phyloP scores from a whole-genome alignment of 2,888 invertebrate genomes.

The Himalopsyche japonica region DNA sequence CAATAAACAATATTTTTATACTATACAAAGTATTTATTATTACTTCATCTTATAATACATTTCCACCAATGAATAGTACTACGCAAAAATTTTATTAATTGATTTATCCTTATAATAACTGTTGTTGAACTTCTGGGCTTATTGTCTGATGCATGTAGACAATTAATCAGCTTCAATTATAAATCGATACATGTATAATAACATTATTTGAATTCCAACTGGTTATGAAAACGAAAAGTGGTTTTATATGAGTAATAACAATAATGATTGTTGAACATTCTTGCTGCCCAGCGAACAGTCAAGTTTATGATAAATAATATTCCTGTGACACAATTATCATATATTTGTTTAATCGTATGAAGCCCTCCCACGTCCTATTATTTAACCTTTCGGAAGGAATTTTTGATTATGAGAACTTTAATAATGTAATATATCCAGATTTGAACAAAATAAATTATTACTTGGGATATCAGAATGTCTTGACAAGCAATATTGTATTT shows the following conservation, averaged over 20 bases:
- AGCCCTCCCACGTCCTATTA: not conserved
- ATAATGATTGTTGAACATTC: not conserved
- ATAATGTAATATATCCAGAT: not conserved
- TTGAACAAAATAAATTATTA: not conserved
- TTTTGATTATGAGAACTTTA: not conserved
- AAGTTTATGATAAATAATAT: not conserved
- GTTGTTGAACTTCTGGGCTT: not conserved
- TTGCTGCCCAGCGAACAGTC: not conserved
- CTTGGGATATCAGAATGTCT: not conserved
- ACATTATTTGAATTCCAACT: not conserved
- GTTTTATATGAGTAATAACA: not conserved
- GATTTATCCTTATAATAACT: not conserved
- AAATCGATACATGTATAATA: not conserved
- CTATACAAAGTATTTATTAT: too few species aligned
- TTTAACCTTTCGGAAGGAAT: not conserved
- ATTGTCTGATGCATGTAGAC: not conserved
- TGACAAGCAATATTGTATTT: not conserved
- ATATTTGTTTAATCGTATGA: not conserved
- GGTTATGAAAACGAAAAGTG: not conserved
- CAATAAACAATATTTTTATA: too few species aligned
- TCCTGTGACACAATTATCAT: not conserved
- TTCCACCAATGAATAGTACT: too few species aligned
- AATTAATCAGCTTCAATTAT: not conserved
- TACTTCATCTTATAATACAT: too few species aligned
- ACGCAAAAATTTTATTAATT: too few species aligned